These are phyloP conservation scores for Xiphophorus birchmanni DNA, from an alignment of 2,797 vertebrate genomes.

Conservation along the genomic window DNA sequence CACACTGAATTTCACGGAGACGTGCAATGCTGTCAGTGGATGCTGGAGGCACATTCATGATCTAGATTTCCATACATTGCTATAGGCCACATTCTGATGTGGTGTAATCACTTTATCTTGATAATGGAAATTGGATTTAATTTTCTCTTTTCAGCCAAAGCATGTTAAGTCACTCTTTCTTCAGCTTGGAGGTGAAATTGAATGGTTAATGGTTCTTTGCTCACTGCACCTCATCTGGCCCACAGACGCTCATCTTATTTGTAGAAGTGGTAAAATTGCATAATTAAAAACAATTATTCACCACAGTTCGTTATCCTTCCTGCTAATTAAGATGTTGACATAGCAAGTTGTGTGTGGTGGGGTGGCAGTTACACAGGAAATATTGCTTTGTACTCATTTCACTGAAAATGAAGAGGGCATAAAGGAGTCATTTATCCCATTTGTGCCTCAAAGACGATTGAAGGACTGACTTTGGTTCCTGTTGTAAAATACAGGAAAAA, in stretches of 20 bases:
- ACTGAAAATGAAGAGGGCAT: conserved; percentile 49
- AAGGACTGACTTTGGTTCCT: conserved; percentile 12
- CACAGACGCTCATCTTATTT: conserved; percentile 78
- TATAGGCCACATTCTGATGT: conserved; percentile 61
- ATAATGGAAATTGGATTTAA: conserved; percentile 72
- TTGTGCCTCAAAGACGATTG: conserved; percentile 28
- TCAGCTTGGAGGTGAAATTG: conserved; percentile 57
- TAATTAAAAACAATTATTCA: conserved; percentile 82
- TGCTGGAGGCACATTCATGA: conserved; percentile 54
- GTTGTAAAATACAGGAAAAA: conserved; percentile 9
- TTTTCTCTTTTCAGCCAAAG: conserved; percentile 54
- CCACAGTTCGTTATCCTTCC: conserved; percentile 66
- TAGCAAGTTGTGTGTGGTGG: conserved; percentile 54
- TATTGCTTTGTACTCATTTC: conserved; percentile 50
- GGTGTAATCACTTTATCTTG: conserved; percentile 75
- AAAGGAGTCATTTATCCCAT: conserved; percentile 48
- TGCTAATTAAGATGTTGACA: conserved; percentile 76
- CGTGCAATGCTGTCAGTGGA: conserved; percentile 33
- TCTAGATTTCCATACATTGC: conserved; percentile 60
- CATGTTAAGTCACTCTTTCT: conserved; percentile 51
- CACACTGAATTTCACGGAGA: conserved; percentile 44
- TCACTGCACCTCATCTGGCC: conserved; percentile 56
- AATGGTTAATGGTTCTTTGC: conserved; percentile 63
- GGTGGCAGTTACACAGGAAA: conserved; percentile 46
- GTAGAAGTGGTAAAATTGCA: conserved; percentile 72